phyloP scores from a whole-genome alignment of 2,888 invertebrate genomes.

The Notodonta dromedarius region DNA sequence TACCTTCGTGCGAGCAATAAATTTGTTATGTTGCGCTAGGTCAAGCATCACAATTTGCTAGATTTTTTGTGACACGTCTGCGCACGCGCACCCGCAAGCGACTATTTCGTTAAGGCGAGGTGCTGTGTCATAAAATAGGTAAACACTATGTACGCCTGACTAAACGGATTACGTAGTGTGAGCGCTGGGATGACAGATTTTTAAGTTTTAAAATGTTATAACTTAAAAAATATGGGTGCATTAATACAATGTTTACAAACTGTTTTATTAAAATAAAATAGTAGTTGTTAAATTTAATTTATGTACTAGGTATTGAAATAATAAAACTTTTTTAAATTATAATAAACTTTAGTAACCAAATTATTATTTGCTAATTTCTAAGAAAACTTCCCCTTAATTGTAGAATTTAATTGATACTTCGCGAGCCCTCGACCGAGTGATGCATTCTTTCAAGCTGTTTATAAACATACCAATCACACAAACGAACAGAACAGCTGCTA shows the following conservation, averaged over 20 bases:
- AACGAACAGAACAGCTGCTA: neutral
- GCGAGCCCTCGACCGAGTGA: conserved; percentile 14
- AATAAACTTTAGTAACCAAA: too few relatives aligned
- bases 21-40: conserved; percentile 24
- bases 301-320: too few relatives aligned
- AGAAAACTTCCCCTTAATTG: neutral
- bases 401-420: conserved; percentile 25
- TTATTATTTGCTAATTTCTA: too few relatives aligned
- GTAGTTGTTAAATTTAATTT: too few relatives aligned
- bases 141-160: too few relatives aligned
- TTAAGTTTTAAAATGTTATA: too few relatives aligned
- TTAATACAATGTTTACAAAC: too few relatives aligned
- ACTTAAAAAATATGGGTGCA: too few relatives aligned
- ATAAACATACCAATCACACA: neutral
- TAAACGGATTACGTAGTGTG: too few relatives aligned
- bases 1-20: conserved; percentile 15
- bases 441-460: conserved; percentile 13
- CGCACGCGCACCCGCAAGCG: conserved; percentile 10
- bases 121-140: neutral
- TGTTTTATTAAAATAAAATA: too few relatives aligned
- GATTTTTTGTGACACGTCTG: conserved; percentile 27
- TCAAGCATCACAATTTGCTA: conserved; percentile 11
- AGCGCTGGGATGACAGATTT: too few relatives aligned
- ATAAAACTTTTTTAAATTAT: too few relatives aligned
- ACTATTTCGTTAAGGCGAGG: neutral